A percentile compares a stretch with the other conserved stretches of the same genome.
Conservation (phyloP, 1,140 invertebrate genomes). For the Limonius californicus region DNA sequence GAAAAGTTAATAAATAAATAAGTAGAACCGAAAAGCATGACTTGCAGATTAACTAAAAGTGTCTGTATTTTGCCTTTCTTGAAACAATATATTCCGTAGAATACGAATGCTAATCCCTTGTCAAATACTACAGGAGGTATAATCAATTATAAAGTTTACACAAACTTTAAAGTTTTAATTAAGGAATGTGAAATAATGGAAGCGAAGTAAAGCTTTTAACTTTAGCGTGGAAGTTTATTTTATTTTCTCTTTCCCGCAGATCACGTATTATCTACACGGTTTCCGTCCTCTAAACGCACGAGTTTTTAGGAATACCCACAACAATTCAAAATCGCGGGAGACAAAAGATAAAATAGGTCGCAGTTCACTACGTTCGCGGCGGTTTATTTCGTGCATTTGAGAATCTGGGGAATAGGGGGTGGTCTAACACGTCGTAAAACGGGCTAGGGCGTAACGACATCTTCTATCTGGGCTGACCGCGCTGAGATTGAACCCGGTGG, state of each 20-base stretch:
- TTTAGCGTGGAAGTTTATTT: neutral
- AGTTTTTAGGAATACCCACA: no score
- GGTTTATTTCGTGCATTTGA: neutral
- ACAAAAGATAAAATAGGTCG: no score
- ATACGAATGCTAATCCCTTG: neutral
- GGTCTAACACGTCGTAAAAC: constrained; percentile 14
- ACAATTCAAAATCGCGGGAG: no score
- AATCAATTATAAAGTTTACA: constrained; percentile 1
- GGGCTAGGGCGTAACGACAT: constrained; percentile 8
- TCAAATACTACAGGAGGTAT: neutral
- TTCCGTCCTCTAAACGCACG: no score
- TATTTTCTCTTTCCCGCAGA: no score
- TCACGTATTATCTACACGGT: no score
- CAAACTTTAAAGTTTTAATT: neutral
- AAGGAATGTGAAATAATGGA: neutral
- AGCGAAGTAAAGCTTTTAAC: neutral
- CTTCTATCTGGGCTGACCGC: constrained; percentile 13
- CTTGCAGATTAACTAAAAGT: no score
- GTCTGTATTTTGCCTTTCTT: no score
- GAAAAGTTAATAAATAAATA: no score
- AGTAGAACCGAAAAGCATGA: no score
- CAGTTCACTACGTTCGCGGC: neutral
- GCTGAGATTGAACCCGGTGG: constrained; percentile 11
- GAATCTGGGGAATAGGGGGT: neutral
- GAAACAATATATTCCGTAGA: no score